Evolutionary conservation across 2,113 vertebrate species (phyloP).

Genomic region (Neodontobutis hainanensis): DNA sequence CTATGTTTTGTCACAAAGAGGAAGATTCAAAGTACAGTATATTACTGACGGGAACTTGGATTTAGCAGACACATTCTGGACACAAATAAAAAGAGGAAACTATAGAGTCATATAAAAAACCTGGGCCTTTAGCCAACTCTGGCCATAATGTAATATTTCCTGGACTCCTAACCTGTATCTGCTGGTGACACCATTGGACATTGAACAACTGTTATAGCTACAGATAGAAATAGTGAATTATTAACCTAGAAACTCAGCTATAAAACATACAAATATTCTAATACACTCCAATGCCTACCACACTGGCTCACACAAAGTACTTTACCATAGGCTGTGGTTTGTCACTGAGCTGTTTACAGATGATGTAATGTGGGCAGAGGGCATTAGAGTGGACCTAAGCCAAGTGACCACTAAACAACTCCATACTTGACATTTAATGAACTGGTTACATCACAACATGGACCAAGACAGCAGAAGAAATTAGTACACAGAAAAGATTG

Average conservation of each 20-base stretch:
- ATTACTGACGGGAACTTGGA: slow-evolving; percentile 2
- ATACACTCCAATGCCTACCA: too few species aligned
- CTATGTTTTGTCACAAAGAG: slow-evolving; percentile 20
- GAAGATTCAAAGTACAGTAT: slow-evolving; percentile 35
- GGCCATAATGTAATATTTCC: slow-evolving; percentile 1
- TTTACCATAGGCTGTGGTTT: slow-evolving; percentile 28
- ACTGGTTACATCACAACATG: slow-evolving; percentile 24
- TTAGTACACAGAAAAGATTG: slow-evolving; percentile 31
- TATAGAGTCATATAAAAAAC: slow-evolving; percentile 3
- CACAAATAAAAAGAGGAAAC: slow-evolving; percentile 16
- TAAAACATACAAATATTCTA: too few species aligned
- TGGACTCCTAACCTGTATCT: neutral
- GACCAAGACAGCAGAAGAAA: slow-evolving; percentile 15
- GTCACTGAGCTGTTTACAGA: slow-evolving; percentile 47
- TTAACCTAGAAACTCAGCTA: too few species aligned
- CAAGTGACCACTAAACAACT: slow-evolving; percentile 49
- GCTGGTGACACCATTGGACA: too few species aligned
- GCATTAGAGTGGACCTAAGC: slow-evolving; percentile 46
- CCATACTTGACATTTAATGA: slow-evolving; percentile 37
- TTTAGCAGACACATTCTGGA: slow-evolving; percentile 10
- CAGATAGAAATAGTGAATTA: too few species aligned
- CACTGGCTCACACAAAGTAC: slow-evolving; percentile 21
- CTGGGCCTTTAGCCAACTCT: neutral
- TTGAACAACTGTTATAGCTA: too few species aligned
- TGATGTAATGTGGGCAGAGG: slow-evolving; percentile 63